Evolutionary conservation across 2,888 invertebrate species (phyloP).

Genomic region (Acrobasis repandana): DNA sequence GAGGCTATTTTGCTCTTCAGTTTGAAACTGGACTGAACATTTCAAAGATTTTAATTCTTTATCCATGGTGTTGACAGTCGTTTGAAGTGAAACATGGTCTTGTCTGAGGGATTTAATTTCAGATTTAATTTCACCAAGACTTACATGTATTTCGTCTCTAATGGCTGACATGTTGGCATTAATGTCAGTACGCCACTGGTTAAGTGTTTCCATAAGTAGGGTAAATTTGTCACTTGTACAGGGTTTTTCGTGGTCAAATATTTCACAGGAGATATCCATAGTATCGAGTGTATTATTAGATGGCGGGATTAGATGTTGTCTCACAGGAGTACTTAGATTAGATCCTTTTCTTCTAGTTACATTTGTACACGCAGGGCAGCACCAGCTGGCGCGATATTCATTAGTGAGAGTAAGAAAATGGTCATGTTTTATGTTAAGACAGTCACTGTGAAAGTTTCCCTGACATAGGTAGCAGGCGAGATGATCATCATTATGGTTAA

Average conservation of each 20-base stretch:
- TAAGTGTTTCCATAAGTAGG: not conserved
- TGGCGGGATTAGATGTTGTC: not conserved
- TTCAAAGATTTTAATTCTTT: not conserved
- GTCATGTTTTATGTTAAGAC: not conserved
- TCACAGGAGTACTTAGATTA: slow-evolving; percentile 2
- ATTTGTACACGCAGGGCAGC: not conserved
- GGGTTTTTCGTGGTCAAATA: not conserved
- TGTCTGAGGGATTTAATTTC: slow-evolving; percentile 9
- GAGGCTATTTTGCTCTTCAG: not conserved
- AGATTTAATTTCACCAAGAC: not conserved
- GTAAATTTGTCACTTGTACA: not conserved
- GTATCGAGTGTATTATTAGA: not conserved
- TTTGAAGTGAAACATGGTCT: not conserved
- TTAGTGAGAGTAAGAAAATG: not conserved
- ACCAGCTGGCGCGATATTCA: not conserved
- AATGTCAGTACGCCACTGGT: slow-evolving; percentile 7
- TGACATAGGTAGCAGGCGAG: not conserved
- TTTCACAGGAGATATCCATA: slow-evolving; percentile 7
- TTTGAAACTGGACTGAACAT: not conserved
- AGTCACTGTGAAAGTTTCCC: not conserved
- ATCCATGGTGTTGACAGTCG: not conserved
- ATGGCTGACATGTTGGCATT: slow-evolving; percentile 1
- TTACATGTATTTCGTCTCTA: not conserved
- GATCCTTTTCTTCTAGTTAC: slow-evolving; percentile 5
- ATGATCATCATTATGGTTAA: not conserved